These are phyloP conservation scores for Atta cephalotes DNA, from an alignment of 1,140 invertebrate genomes.

Conservation along the genomic window DNA sequence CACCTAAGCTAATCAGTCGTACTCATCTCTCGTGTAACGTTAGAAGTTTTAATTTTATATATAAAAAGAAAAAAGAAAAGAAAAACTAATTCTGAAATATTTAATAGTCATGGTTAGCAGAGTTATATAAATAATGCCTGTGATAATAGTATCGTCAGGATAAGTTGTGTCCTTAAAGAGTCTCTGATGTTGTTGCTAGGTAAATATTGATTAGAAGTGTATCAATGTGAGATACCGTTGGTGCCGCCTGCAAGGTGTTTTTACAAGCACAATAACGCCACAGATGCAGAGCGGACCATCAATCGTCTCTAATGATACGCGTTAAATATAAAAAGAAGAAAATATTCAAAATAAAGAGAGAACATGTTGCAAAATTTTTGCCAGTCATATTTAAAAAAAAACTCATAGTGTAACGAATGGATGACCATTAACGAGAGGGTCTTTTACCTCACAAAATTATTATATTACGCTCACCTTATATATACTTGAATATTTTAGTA, in stretches of 20 bases:
- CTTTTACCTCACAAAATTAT: constrained; percentile 86
- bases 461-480: constrained; percentile 86
- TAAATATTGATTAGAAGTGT: constrained; percentile 78
- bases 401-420: constrained; percentile 77
- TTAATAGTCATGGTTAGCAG: constrained; percentile 86
- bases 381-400: constrained; percentile 77
- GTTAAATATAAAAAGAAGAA: constrained; percentile 71
- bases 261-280: constrained; percentile 74
- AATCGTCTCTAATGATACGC: constrained; percentile 70
- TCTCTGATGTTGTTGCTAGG: constrained; percentile 87
- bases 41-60: constrained; percentile 86
- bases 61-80: constrained; percentile 75
- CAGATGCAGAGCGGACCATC: constrained; percentile 61
- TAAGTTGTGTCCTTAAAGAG: constrained; percentile 87
- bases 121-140: constrained; percentile 87
- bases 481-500: constrained; percentile 87
- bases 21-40: constrained; percentile 84
- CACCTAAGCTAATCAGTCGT: constrained; percentile 79
- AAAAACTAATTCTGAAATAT: constrained; percentile 84
- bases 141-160: constrained; percentile 88
- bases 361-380: constrained; percentile 77
- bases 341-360: constrained; percentile 68
- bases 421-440: constrained; percentile 84
- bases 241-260: constrained; percentile 67
- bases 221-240: constrained; percentile 66